These are phyloP conservation scores for Coreoperca whiteheadi DNA, from an alignment of 2,113 vertebrate genomes.

Conservation along the genomic window DNA sequence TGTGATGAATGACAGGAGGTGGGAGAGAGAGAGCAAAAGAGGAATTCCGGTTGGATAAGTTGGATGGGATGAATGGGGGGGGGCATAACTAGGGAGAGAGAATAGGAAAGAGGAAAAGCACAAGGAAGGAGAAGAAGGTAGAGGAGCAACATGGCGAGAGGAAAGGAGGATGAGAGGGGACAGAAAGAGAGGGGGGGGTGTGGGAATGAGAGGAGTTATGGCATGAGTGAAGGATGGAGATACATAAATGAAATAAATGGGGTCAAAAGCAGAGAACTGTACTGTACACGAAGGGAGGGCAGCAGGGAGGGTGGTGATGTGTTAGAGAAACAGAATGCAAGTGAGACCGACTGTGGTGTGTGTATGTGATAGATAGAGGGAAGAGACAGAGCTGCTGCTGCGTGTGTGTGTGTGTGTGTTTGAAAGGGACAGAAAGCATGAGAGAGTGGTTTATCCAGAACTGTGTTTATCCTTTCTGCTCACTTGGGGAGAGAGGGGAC, in stretches of 20 bases:
- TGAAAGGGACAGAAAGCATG: slow-evolving; percentile 44
- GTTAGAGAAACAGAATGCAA: slow-evolving; percentile 42
- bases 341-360: slow-evolving; percentile 33
- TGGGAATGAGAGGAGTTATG: slow-evolving; percentile 29
- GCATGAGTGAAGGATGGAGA: slow-evolving; percentile 35
- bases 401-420: slow-evolving; percentile 28
- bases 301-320: slow-evolving; percentile 13
- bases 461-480: slow-evolving; percentile 67
- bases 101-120: not conserved
- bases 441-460: slow-evolving; percentile 63
- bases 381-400: slow-evolving; percentile 23
- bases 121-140: not conserved
- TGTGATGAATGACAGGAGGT: slow-evolving; percentile 40
- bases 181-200: not conserved
- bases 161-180: not conserved
- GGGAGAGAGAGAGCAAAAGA: not conserved
- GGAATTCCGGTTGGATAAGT: not conserved
- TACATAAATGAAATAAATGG: slow-evolving; percentile 59
- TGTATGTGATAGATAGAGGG: slow-evolving; percentile 40
- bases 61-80: not conserved
- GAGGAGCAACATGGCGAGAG: not conserved
- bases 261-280: slow-evolving; percentile 48
- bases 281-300: slow-evolving; percentile 27
- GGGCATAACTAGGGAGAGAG: not conserved
- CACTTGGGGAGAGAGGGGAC: slow-evolving; percentile 43